Evolutionary conservation across 2,888 invertebrate species (phyloP).

Genomic region (Dryocosmus kuriphilus): DNA sequence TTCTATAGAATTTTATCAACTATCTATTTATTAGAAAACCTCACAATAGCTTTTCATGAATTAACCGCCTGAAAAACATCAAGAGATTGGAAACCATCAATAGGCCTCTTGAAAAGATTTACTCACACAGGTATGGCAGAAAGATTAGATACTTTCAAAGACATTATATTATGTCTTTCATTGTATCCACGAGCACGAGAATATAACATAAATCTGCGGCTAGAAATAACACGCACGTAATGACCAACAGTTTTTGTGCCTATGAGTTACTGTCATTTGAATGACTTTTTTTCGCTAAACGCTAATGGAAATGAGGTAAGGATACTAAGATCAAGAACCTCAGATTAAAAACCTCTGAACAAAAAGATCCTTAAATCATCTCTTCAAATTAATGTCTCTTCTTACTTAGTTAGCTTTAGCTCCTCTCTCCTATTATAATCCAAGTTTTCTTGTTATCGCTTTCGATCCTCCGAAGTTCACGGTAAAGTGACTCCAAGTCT

Average conservation of each 20-base stretch:
- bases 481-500: conserved; percentile 35
- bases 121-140: neutral
- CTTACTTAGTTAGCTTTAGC: neutral
- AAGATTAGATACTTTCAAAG: conserved; percentile 7
- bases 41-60: conserved; percentile 6
- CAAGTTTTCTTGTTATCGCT: conserved; percentile 36
- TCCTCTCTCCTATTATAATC: conserved; percentile 11
- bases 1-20: neutral
- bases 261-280: neutral
- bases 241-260: neutral
- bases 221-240: neutral
- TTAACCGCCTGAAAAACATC: conserved; percentile 5
- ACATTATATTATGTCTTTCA: neutral
- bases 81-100: neutral
- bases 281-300: conserved; percentile 3
- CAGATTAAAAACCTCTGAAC: neutral
- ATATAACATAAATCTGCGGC: neutral
- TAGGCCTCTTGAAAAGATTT: conserved; percentile 9
- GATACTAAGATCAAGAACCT: neutral
- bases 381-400: neutral
- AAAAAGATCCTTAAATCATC: neutral
- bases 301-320: neutral
- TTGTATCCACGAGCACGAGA: neutral
- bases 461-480: conserved; percentile 3
- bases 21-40: neutral